Conservation (phyloP, 2,797 vertebrate species). For the Tragelaphus oryx region DNA sequence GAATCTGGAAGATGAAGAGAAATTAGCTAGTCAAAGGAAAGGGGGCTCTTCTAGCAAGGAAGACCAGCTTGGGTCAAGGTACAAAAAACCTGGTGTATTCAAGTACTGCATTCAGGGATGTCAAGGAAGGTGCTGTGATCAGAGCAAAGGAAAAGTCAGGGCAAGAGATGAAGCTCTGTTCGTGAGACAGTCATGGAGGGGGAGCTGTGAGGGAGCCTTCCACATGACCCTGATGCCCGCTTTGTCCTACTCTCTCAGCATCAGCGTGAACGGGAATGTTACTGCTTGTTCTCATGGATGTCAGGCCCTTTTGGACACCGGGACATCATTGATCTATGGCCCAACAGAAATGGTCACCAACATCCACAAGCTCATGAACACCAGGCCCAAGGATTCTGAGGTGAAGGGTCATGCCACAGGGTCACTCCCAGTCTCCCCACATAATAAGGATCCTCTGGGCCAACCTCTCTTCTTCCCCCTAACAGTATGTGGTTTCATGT, state of each 20-base stretch:
- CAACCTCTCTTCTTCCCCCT: not conserved
- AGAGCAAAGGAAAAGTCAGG: not conserved
- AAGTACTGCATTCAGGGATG: not conserved
- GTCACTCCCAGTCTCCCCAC: not conserved
- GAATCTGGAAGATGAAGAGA: not conserved
- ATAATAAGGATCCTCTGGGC: fast-evolving
- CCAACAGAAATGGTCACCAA: not conserved
- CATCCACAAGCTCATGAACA: not conserved
- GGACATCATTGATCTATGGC: not conserved
- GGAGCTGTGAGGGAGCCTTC: too few relatives aligned
- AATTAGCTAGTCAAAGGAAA: not conserved
- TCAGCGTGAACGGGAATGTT: not conserved
- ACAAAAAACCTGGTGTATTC: not conserved
- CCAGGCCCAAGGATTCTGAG: fast-evolving
- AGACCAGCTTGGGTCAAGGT: not conserved
- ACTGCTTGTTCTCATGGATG: slow-evolving; percentile 21
- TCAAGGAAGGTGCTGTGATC: not conserved
- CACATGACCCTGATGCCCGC: not conserved
- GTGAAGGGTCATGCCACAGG: not conserved
- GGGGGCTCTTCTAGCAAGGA: not conserved
- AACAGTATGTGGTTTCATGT: slow-evolving; percentile 70
- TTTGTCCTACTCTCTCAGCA: not conserved
- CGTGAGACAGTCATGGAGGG: not conserved
- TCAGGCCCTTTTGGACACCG: slow-evolving; percentile 9
- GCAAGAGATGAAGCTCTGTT: not conserved